Base-by-base conservation (phyloP, 2,113 vertebrate genomes). In the Oreochromis aureus region DNA sequence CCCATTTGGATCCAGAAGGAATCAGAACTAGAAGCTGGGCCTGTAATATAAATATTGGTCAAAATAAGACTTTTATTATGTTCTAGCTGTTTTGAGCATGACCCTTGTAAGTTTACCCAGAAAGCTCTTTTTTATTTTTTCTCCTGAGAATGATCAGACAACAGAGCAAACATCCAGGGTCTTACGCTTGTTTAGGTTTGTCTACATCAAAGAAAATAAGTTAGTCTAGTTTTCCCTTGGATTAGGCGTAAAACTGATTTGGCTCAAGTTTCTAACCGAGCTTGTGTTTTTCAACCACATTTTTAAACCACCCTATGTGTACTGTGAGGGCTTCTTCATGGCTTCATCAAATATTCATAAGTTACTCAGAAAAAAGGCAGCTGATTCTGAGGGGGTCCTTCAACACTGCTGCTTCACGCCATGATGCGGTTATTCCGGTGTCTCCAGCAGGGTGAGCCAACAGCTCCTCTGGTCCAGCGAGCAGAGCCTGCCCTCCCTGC, bases 401-500 rank as follows among this genome's bases (percentile, higher is more conserved):
- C 53, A 79, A 16, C 11, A 46, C 34, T 46, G 18, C 22, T 46
- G 36, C 6, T 58, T 63, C 54, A 22, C 10, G 13, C 32, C 6
- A 13, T 36, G 18, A 46, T 61, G 11, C 6, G 16, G 22, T 24
- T 39, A 4, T 15, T 53, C 19, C 4, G 44, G 54, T 86, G 66
- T 61, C 10, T 87, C 44, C 94, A 51, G 1, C 85, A 97, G 97
- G 88, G 87, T 48, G 85, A 93, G 90, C 0, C 48, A 51, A 63
- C 95, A 92, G 84, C 93, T 91, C 3, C 89, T 87, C 46, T 96
- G 96, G 94, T 95, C 92, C 94, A 94, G 94, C 48, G 96, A 96
- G 83, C 96, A 96, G 91, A 95, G 76, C 1, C 4, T 93, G 80
- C 89, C 56, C 66, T 58, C 93, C 63, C 94, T 89, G 46, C 80